Base-by-base conservation (phyloP, 2,888 invertebrate genomes). In the Meliscaeva auricollis region DNA sequence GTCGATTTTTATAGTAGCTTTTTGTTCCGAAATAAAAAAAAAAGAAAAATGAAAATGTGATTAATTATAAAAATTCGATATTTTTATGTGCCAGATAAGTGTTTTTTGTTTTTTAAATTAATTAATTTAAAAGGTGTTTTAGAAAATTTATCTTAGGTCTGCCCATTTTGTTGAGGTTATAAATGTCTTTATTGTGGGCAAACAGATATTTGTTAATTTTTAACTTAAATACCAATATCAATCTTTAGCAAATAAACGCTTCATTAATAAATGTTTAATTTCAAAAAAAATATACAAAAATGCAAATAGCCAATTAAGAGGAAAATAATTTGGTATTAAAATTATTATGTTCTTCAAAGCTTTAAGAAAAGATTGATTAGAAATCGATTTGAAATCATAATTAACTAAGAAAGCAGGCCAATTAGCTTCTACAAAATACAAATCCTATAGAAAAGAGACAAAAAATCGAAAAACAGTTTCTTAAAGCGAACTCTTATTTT, bases 51-150 rank as follows among this genome's bases (percentile, higher is more conserved):
- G 9, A 48, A 32, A 48, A 35, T 15, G 46, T 50, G 35, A 66
- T 66, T 66, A 66, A 66, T 66, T 35, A 66, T 8, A 54, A 50
- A 66, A 38, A 38, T 56, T 48, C 20, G n/a, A 48, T 66, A 60
- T 38, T 32, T 46, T 66, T 50, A 17, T 48, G n/a, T n/a, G 17
- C 13, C 13, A 38, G 35, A 15, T 35, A 54, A 35, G 17, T 50
- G 13, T 64, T 30, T 60, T 41, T 48, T 13, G 13, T 56, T 35
- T 38, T 15, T 20, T 2, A n/a, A 7, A 50, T 58, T 41, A 41
- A 62, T 62, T 32, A 48, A 48, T 62, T 32, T 30, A 48, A 35
- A 64, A 35, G 66, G 66, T 66, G 66, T 66, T 66, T 66, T 35
- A 17, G 9, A 50, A 66, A 66, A 50, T 46, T 64, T 13, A 32